A percentile compares a stretch with the other conserved stretches of the same genome.
These are phyloP conservation scores for Plumapathes pennacea DNA, from an alignment of 92 coral and sea anemone species.

Conservation along the genomic window DNA sequence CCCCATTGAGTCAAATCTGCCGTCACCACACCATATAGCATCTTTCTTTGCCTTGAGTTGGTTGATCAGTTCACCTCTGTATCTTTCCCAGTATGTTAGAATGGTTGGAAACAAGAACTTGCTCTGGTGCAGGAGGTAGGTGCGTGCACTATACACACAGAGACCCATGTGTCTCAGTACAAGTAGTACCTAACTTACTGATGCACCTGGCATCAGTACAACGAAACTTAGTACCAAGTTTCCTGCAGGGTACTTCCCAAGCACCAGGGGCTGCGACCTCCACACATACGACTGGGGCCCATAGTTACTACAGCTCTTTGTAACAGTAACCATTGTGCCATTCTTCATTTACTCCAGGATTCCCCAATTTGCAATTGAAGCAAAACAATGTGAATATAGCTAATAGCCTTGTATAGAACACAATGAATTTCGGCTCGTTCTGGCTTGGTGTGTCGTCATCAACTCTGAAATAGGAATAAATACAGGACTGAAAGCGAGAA, in stretches of 20 bases:
- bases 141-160: slow-evolving; percentile 2
- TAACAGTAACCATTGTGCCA: slow-evolving; percentile 35
- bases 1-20: slow-evolving; percentile 37
- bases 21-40: slow-evolving; percentile 29
- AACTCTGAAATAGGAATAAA: slow-evolving; percentile 16
- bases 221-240: slow-evolving; percentile 38
- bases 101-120: slow-evolving; percentile 26
- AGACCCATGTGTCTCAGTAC: slow-evolving; percentile 29
- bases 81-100: slow-evolving; percentile 17
- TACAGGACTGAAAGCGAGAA: no score
- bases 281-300: background rate
- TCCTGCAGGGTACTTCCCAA: slow-evolving; percentile 33
- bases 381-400: slow-evolving; percentile 27
- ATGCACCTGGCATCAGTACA: slow-evolving; percentile 30
- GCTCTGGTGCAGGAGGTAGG: slow-evolving; percentile 16
- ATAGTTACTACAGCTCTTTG: slow-evolving; percentile 5
- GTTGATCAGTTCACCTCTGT: slow-evolving; percentile 6
- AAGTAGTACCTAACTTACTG: slow-evolving; percentile 14
- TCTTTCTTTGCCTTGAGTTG: slow-evolving; percentile 11
- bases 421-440: slow-evolving; percentile 24
- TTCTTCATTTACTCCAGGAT: slow-evolving; percentile 4
- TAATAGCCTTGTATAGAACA: slow-evolving; percentile 16
- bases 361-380: slow-evolving; percentile 20
- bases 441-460: slow-evolving; percentile 12
- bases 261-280: slow-evolving; percentile 16